These are phyloP conservation scores for Neodiprion virginianus DNA, from an alignment of 1,140 invertebrate genomes.

Conservation along the genomic window DNA sequence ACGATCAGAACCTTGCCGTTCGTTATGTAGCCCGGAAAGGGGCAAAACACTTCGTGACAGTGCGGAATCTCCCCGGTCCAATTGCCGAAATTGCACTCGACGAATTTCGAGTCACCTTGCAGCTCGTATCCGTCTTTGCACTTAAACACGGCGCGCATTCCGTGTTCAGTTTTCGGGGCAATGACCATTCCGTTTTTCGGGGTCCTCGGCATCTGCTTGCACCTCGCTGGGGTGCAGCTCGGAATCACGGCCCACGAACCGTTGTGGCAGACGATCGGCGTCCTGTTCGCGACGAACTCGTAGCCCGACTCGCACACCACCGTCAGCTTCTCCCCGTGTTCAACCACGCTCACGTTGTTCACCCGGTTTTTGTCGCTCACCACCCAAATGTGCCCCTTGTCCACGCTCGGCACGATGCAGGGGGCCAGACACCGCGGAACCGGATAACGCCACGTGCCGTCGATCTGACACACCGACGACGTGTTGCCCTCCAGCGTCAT, in stretches of 20 bases:
- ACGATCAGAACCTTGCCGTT: conserved; percentile 93
- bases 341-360: conserved; percentile 70
- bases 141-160: conserved; percentile 89
- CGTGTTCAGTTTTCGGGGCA: conserved; percentile 94
- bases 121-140: conserved; percentile 92
- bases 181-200: conserved; percentile 94
- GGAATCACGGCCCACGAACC: conserved; percentile 96
- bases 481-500: conserved; percentile 91
- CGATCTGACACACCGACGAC: conserved; percentile 89
- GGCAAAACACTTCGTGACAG: conserved; percentile 92
- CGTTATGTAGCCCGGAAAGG: conserved; percentile 89
- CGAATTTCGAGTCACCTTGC: conserved; percentile 63
- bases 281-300: conserved; percentile 80
- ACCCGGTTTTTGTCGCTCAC: conserved; percentile 52
- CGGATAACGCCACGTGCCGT: conserved; percentile 92
- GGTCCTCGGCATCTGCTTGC: conserved; percentile 85
- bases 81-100: conserved; percentile 90
- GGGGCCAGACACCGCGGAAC: conserved; percentile 90
- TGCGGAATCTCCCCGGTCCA: conserved; percentile 88
- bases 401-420: conserved; percentile 88
- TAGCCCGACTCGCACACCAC: conserved; percentile 89
- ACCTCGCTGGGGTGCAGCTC: conserved; percentile 85
- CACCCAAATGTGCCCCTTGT: conserved; percentile 78
- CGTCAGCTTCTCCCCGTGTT: conserved; percentile 84
- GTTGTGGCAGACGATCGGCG: conserved; percentile 87